A percentile compares a stretch with the other conserved stretches of the same genome.
Conservation (phyloP, 1,140 invertebrate genomes). For the Onthophagus taurus region DNA sequence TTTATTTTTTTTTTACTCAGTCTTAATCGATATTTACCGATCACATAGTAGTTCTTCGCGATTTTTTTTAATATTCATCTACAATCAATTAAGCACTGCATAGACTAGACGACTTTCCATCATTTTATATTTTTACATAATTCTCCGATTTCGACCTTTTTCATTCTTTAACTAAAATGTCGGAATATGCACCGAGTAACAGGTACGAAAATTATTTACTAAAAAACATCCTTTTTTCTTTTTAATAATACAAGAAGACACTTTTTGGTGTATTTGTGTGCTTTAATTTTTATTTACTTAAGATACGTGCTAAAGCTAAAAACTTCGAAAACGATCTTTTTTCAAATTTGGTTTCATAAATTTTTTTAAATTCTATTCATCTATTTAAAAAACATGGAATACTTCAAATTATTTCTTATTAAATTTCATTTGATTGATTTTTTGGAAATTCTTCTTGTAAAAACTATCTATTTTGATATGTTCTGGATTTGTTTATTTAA, state of each 20-base stretch:
- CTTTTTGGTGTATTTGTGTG: conserved; percentile 30
- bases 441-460: no score
- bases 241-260: conserved; percentile 29
- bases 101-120: conserved; percentile 8
- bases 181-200: conserved; percentile 19
- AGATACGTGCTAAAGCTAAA: conserved; percentile 3
- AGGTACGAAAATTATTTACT: conserved; percentile 24
- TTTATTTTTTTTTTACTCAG: conserved; percentile 21
- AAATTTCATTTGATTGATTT: no score
- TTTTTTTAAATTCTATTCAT: no score
- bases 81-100: conserved; percentile 13
- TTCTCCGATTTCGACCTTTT: background rate
- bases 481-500: no score
- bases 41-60: conserved; percentile 23
- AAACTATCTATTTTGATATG: no score
- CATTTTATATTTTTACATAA: background rate
- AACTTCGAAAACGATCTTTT: conserved; percentile 1
- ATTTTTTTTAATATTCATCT: conserved; percentile 4
- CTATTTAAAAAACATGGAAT: no score
- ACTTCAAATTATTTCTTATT: no score
- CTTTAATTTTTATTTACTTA: conserved; percentile 10
- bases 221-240: no score
- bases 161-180: conserved; percentile 7
- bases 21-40: conserved; percentile 28
- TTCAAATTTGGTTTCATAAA: no score